phyloP scores from a whole-genome alignment of 2,888 invertebrate species.

The Amiota minor region DNA sequence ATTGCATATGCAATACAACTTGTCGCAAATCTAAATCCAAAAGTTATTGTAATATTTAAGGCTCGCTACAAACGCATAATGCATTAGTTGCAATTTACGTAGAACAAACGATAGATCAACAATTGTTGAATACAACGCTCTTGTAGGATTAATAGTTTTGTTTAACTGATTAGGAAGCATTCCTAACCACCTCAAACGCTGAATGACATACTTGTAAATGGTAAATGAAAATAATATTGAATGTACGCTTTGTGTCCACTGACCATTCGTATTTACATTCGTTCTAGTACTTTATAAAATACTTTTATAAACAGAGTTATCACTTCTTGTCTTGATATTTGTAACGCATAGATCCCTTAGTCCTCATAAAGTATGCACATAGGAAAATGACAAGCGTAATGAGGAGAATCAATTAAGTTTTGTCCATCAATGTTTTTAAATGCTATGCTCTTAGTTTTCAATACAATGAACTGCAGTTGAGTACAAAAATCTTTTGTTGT shows the following conservation, averaged over 20 bases:
- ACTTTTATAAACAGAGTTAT: too few relatives aligned
- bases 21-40: not conserved
- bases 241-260: not conserved
- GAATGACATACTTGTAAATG: not conserved
- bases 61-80: not conserved
- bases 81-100: too few relatives aligned
- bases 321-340: too few relatives aligned
- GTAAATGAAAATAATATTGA: constrained; percentile 25
- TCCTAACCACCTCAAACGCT: not conserved
- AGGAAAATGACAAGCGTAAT: too few relatives aligned
- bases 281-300: not conserved
- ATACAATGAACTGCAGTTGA: too few relatives aligned
- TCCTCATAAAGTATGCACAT: too few relatives aligned
- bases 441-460: too few relatives aligned
- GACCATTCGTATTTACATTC: not conserved
- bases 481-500: too few relatives aligned
- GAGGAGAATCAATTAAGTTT: too few relatives aligned
- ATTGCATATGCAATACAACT: not conserved
- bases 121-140: not conserved
- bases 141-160: not conserved
- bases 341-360: too few relatives aligned
- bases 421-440: too few relatives aligned
- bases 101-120: too few relatives aligned
- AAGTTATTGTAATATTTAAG: constrained; percentile 5
- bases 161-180: not conserved